Percentiles rank a stretch among this genome's conserved stretches.
phyloP scores from a whole-genome alignment of 2,888 invertebrate genomes.

The Tyria jacobaeae region DNA sequence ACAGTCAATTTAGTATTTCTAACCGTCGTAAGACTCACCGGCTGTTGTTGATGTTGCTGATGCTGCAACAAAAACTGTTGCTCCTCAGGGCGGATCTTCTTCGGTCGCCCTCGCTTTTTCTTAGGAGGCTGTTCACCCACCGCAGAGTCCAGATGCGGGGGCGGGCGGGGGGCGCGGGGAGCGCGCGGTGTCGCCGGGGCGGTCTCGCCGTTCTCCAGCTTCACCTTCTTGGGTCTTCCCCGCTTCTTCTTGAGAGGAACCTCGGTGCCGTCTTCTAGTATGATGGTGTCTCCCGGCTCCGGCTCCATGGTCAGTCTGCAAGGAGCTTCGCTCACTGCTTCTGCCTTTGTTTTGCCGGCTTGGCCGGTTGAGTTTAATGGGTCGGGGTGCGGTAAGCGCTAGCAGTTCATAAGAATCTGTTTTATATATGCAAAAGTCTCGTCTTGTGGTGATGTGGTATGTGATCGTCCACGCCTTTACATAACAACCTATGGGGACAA shows the following conservation, averaged over 20 bases:
- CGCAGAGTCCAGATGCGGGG: slow-evolving; percentile 60
- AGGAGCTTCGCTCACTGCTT: slow-evolving; percentile 49
- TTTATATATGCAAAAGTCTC: not conserved
- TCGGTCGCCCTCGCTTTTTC: slow-evolving; percentile 95
- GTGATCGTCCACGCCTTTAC: slow-evolving; percentile 15
- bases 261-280: slow-evolving; percentile 88
- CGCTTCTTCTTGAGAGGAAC: slow-evolving; percentile 94
- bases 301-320: slow-evolving; percentile 84
- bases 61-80: slow-evolving; percentile 84
- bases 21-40: slow-evolving; percentile 29
- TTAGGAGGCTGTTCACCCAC: slow-evolving; percentile 88
- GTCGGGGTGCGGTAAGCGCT: slow-evolving; percentile 29
- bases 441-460: slow-evolving; percentile 10
- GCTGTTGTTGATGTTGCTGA: slow-evolving; percentile 77
- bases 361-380: slow-evolving; percentile 18
- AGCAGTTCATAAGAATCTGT: not conserved
- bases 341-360: slow-evolving; percentile 29
- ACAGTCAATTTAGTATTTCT: not conserved
- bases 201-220: slow-evolving; percentile 89
- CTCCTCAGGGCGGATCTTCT: slow-evolving; percentile 92
- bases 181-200: slow-evolving; percentile 86
- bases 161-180: slow-evolving; percentile 70
- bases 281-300: slow-evolving; percentile 83
- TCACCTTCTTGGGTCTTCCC: slow-evolving; percentile 95
- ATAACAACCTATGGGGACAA: slow-evolving; percentile 13